Percentiles rank a stretch among this genome's conserved stretches.
Conservation (phyloP, 2,797 vertebrate genomes). For the Corythornis leucogaster region DNA sequence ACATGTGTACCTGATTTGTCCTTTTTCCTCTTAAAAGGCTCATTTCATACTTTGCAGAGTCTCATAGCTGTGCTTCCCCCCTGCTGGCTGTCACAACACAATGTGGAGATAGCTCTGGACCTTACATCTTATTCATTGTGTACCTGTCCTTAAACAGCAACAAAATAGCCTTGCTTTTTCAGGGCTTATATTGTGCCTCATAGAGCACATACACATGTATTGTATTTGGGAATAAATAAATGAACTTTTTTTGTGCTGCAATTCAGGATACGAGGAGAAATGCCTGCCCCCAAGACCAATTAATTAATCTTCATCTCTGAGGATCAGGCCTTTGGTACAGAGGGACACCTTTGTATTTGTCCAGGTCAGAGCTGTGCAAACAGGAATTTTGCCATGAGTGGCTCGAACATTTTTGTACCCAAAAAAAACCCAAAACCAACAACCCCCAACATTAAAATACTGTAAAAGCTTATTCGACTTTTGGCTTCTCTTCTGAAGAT, state of each 20-base stretch:
- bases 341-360: background rate
- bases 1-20: background rate
- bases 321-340: background rate
- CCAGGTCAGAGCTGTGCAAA: background rate
- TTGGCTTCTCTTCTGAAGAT: background rate
- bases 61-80: background rate
- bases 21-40: background rate
- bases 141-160: background rate
- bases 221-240: background rate
- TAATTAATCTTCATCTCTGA: background rate
- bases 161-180: background rate
- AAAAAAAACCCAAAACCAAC: too few species aligned
- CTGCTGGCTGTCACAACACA: background rate
- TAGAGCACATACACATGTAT: rapidly evolving
- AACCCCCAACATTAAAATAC: background rate
- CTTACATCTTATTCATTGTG: background rate
- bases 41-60: background rate
- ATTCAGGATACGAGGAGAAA: background rate
- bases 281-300: background rate
- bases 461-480: background rate
- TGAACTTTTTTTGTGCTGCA: background rate
- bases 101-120: background rate
- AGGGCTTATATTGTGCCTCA: background rate
- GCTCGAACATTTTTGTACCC: background rate
- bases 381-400: background rate